Percentiles rank a stretch among this genome's conserved stretches.
Conservation (phyloP, 2,113 vertebrate genomes). For the Lophius piscatorius region DNA sequence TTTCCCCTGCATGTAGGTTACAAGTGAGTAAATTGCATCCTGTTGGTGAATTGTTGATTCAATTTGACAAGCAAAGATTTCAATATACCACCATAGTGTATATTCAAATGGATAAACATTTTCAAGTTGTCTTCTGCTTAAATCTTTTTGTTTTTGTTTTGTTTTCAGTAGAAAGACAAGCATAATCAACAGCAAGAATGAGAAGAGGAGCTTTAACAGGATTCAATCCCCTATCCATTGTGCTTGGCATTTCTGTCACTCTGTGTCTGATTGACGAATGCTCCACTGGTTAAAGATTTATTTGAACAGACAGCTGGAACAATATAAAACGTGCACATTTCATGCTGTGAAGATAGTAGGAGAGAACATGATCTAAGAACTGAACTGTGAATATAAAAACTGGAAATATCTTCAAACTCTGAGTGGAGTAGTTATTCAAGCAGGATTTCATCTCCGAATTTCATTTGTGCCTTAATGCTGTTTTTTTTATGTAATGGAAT, state of each 20-base stretch:
- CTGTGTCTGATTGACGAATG: conserved; percentile 35
- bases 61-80: too few relatives aligned
- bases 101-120: not conserved
- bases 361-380: conserved; percentile 38
- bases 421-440: too few relatives aligned
- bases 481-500: too few relatives aligned
- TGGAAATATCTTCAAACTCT: conserved; percentile 28
- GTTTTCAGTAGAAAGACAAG: conserved; percentile 47
- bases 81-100: too few relatives aligned
- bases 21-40: not conserved
- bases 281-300: conserved; percentile 50
- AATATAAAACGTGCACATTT: conserved; percentile 44
- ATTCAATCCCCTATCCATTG: conserved; percentile 33
- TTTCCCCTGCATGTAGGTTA: too few relatives aligned
- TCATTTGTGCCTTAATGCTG: too few relatives aligned
- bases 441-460: too few relatives aligned
- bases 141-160: conserved; percentile 49
- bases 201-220: conserved; percentile 39
- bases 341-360: conserved; percentile 14
- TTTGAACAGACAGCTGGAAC: conserved; percentile 41
- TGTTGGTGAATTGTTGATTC: not conserved
- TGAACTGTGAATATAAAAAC: conserved; percentile 32
- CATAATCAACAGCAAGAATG: conserved; percentile 48
- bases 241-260: conserved; percentile 30
- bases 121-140: conserved; percentile 7